Evolutionary conservation across 1,140 invertebrate species (phyloP), one percentile per base, ranked within the genome.

Genomic region (Phortica variegata): DNA sequence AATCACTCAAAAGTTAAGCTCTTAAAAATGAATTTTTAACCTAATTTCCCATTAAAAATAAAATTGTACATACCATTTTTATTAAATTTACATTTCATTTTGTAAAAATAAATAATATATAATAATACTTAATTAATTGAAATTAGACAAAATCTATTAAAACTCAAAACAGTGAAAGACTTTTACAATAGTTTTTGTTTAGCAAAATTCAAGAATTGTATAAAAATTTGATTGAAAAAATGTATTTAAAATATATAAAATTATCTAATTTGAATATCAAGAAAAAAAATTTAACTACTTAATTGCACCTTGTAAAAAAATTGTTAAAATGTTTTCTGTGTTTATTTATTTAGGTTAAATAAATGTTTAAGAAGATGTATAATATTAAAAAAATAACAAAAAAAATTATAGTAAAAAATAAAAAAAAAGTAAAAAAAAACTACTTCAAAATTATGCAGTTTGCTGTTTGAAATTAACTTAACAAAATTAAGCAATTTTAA

Each of bases 21-120:
- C 12, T 34, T n/a, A 34, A 34, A 15, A 34, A 54, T 47, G 16
- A 44, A 49, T 34, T 49, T 57, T 54, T 58, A 61, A 51, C 56
- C 47, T 66, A 61, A 44, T 55, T 49, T 51, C 47, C 40, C 44
- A 58, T 58, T 65, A 36, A 48, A 51, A 47, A 26, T 31, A 12
- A 31, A 31, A 31, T 31, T 8, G 7, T 31, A 12, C 7, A 12
- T 31, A 31, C 12, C 7, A 12, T 31, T 31, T 31, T 31, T n/a
- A 34, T n/a, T n/a, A 34, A 34, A n/a, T 6, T 15, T 7, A 5
- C 12, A 7, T 34, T 34, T 34, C 5, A 38, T 45, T 29, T 51
- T 34, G 32, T 5, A 34, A 34, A 9, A 34, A 15, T 15, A 34
- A 34, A 41, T n/a, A 19, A 38, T 16, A 47, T 13, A 48, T 29